phyloP scores from a whole-genome alignment of 2,113 vertebrate genomes.

The Brienomyrus longianalis region DNA sequence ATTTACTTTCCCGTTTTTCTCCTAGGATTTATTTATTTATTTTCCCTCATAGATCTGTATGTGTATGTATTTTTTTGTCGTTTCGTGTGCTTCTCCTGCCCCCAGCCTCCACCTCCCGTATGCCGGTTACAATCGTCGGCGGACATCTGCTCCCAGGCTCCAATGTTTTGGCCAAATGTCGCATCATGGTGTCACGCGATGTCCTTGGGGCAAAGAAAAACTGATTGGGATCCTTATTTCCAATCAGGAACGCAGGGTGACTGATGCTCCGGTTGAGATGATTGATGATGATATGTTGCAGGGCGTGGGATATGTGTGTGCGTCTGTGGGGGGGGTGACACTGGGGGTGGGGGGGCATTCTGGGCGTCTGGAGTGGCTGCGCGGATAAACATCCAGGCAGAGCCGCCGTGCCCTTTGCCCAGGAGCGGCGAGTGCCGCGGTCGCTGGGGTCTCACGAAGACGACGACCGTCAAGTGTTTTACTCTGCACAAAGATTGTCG shows the following conservation, averaged over 20 bases:
- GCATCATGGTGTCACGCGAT: not conserved
- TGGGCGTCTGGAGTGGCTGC: slow-evolving; percentile 3
- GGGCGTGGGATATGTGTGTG: not conserved
- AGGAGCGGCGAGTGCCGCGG: too few species aligned
- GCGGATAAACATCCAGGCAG: not conserved
- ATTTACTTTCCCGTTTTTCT: not conserved
- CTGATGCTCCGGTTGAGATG: slow-evolving; percentile 14
- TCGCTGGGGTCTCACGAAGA: not conserved
- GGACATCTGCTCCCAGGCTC: not conserved
- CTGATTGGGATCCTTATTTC: slow-evolving; percentile 21
- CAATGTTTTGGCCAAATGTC: not conserved
- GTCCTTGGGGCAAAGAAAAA: not conserved
- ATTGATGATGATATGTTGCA: slow-evolving; percentile 22
- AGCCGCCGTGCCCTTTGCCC: not conserved
- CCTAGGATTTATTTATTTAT: not conserved
- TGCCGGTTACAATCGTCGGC: not conserved
- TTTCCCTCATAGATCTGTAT: not conserved
- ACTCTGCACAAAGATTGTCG: not conserved
- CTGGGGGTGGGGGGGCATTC: not conserved
- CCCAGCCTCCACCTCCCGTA: not conserved
- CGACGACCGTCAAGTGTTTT: not conserved
- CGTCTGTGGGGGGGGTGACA: not conserved
- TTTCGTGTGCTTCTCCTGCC: not conserved
- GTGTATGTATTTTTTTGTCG: not conserved
- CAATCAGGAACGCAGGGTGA: slow-evolving; percentile 4